Base-by-base conservation (phyloP, 53 echinoderm and acorn worm species). In the Paelopatides confundens region DNA sequence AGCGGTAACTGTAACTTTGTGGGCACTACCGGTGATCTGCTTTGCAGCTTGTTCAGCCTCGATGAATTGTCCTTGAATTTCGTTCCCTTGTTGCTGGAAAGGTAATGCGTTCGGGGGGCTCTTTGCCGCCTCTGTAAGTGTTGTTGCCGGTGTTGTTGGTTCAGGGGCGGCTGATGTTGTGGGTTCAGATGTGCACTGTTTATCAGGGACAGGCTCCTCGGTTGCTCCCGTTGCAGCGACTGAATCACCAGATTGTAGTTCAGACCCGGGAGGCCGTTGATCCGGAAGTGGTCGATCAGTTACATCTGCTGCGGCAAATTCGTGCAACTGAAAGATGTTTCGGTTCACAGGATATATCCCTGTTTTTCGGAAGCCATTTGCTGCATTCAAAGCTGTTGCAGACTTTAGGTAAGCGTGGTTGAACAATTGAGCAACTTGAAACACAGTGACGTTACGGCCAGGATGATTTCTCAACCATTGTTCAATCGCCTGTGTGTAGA, bases 291-390 rank as follows among this genome's bases (percentile, higher is more conserved):
- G 69, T 11, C 0, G n/a, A 36, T 69, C 69, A 35, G 35, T 69
- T 69, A 69, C 69, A 28, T 69, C 69, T 35, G 37, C 69, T 31
- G 69, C 69, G 11, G 69, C 69, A 69, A 69, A 69, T 69, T 69
- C 69, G 30, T 69, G 34, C 3, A 34, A 34, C 69, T 69, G 3
- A 35, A 69, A 69, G 17, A 69, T 10, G 17, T 69, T 0, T 35
- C 34, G 2, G 17, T 69, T 69, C 69, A 69, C 32, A 69, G 69
- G 69, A 10, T 69, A 69, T 35, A 35, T 69, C 2, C 36, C 69
- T 0, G 69, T 69, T 69, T 69, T 66, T 17, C 35, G 69, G 36
- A 69, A 69, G 34, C 36, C 36, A 10, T 10, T 69, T 12, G 69
- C 35, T 36, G 69, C 69, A 69, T 69, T 35, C 69, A 69, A 10